Conservation (phyloP, 2,888 invertebrate genomes). For the Oithona nana region DNA sequence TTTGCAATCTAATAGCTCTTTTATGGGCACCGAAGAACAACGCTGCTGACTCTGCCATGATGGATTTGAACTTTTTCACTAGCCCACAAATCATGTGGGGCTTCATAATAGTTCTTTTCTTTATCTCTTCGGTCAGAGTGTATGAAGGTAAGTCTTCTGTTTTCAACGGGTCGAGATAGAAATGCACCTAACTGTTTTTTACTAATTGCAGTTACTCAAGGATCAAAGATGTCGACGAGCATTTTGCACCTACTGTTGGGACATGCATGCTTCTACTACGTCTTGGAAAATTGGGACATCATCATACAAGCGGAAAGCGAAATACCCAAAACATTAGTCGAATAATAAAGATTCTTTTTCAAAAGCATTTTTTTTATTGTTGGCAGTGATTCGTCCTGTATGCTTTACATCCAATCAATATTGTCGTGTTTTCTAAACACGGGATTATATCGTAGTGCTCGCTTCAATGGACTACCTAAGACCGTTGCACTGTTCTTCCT, state of each 20-base stretch:
- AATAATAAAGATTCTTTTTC: too few species aligned
- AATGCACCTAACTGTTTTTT: too few species aligned
- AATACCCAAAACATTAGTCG: too few species aligned
- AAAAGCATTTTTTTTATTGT: too few species aligned
- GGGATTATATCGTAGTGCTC: background rate
- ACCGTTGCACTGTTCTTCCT: background rate
- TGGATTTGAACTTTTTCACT: background rate
- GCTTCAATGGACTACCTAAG: background rate
- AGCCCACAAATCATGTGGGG: background rate
- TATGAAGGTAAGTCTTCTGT: background rate
- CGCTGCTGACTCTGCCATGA: background rate
- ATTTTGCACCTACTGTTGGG: too few species aligned
- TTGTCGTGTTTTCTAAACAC: background rate
- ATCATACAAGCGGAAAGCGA: too few species aligned
- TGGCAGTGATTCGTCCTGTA: too few species aligned
- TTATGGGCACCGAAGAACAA: background rate
- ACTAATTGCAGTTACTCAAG: background rate
- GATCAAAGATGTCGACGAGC: too few species aligned
- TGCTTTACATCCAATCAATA: background rate
- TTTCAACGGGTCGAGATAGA: too few species aligned
- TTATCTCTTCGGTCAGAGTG: background rate
- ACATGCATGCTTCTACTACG: too few species aligned
- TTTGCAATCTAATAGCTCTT: background rate
- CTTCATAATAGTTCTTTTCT: background rate
- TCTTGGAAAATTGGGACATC: too few species aligned